These are phyloP conservation scores for Synanthedon vespiformis DNA, from an alignment of 2,888 invertebrate species.

Conservation along the genomic window DNA sequence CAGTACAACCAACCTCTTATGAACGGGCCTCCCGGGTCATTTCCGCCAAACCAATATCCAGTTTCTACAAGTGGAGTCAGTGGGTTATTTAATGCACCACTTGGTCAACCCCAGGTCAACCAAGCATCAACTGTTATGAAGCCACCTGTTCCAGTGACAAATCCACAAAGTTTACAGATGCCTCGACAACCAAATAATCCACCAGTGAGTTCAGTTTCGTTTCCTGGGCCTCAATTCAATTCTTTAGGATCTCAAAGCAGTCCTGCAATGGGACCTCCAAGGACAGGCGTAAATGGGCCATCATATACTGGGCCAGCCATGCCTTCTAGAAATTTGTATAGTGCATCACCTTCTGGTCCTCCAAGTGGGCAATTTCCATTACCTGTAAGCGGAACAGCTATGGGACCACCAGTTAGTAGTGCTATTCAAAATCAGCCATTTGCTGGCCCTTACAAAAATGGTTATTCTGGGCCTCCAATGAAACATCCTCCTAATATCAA, in stretches of 20 bases:
- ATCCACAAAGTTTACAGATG: conserved; percentile 32
- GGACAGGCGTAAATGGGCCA: conserved; percentile 4
- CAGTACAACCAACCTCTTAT: conserved; percentile 40
- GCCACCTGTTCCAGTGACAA: conserved; percentile 19
- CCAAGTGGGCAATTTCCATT: conserved; percentile 3
- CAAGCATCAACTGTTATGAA: conserved; percentile 14
- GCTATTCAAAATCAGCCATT: conserved; percentile 15
- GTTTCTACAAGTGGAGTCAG: conserved; percentile 24
- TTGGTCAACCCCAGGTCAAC: conserved; percentile 13
- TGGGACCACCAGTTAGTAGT: conserved; percentile 6
- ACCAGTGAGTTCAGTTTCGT: conserved; percentile 14
- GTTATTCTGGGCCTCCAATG: conserved; percentile 12
- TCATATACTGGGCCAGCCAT: conserved; percentile 5
- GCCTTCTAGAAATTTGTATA: conserved; percentile 9
- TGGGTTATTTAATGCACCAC: conserved; percentile 16
- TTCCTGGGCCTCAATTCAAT: conserved; percentile 10
- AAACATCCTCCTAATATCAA: conserved; percentile 9
- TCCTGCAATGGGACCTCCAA: conserved; percentile 13
- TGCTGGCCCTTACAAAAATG: conserved; percentile 26
- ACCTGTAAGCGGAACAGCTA: not conserved
- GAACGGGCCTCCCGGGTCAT: conserved; percentile 35
- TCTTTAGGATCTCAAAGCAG: conserved; percentile 6
- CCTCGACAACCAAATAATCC: conserved; percentile 24
- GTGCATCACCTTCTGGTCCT: conserved; percentile 2
- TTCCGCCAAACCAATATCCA: conserved; percentile 19